A percentile compares a stretch with the other conserved stretches of the same genome.
These are phyloP conservation scores for Sternotherus odoratus DNA, from an alignment of 2,797 vertebrate species.

Conservation along the genomic window DNA sequence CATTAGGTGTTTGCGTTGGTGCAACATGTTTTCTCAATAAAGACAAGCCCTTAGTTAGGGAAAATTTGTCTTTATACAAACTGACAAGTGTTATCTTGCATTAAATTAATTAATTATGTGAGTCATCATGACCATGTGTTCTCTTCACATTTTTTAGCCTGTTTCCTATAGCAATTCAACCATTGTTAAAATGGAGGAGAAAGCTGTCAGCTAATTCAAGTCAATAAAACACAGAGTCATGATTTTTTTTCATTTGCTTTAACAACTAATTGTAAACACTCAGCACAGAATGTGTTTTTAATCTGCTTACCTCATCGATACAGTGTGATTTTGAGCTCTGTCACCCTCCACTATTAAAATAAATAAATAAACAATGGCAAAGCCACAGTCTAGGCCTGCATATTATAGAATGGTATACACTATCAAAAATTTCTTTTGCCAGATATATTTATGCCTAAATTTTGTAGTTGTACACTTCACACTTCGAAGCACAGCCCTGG, in stretches of 20 bases:
- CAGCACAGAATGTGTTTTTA: constrained; percentile 28
- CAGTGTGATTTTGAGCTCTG: not conserved
- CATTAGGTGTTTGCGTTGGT: not conserved
- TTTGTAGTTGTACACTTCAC: constrained; percentile 32
- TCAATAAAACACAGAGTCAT: not conserved
- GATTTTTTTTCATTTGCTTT: not conserved
- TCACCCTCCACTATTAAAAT: constrained; percentile 52
- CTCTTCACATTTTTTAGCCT: not conserved
- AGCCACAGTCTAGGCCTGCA: not conserved
- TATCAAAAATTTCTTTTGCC: not conserved
- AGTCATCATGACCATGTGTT: not conserved
- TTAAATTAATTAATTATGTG: constrained; percentile 6
- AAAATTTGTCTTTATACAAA: not conserved
- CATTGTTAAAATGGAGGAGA: not conserved
- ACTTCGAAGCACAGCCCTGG: constrained; percentile 59
- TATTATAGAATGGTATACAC: constrained; percentile 22
- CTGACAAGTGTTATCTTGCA: not conserved
- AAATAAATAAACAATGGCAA: constrained; percentile 11
- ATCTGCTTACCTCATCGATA: constrained; percentile 24
- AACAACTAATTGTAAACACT: constrained; percentile 1
- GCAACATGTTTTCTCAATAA: not conserved
- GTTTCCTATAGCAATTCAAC: not conserved
- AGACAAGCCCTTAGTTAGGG: not conserved
- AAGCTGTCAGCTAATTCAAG: not conserved
- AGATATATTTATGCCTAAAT: constrained; percentile 52